Conservation (phyloP, 2,113 vertebrate species). For the Trematocara macrostoma region DNA sequence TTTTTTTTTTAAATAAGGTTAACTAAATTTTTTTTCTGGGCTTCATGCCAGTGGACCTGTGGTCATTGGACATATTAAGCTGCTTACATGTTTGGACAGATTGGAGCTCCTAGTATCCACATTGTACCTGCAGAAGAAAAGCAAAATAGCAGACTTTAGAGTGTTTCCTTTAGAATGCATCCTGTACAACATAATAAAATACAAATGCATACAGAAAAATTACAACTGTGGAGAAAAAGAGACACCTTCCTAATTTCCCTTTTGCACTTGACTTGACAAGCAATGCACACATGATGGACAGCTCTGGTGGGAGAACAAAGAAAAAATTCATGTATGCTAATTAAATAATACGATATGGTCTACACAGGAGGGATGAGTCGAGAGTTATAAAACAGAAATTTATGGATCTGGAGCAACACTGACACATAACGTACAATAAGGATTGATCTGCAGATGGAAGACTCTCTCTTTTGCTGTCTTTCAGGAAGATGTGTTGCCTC, state of each 20-base stretch:
- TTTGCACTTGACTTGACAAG: background rate
- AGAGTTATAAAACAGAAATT: background rate
- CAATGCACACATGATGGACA: background rate
- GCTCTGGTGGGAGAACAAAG: background rate
- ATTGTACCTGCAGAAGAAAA: conserved; percentile 78
- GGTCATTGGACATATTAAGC: background rate
- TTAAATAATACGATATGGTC: background rate
- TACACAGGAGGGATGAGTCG: background rate
- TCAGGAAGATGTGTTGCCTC: background rate
- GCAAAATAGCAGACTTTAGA: background rate
- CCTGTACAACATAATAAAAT: background rate
- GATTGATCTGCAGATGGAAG: background rate
- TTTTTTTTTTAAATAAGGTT: background rate
- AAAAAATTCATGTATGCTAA: background rate
- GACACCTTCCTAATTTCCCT: background rate
- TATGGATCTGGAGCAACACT: background rate
- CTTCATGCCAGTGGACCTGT: background rate
- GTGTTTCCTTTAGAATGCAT: background rate
- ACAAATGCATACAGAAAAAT: background rate
- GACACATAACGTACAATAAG: background rate
- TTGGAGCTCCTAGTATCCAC: conserved; percentile 86
- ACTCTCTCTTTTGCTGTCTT: background rate
- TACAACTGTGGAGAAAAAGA: background rate
- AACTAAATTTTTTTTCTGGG: background rate
- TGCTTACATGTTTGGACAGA: conserved; percentile 86